Percentiles rank a stretch among this genome's conserved stretches.
These are phyloP conservation scores for Drosophila leontia DNA, from an alignment of 1,140 invertebrate species.

Conservation along the genomic window DNA sequence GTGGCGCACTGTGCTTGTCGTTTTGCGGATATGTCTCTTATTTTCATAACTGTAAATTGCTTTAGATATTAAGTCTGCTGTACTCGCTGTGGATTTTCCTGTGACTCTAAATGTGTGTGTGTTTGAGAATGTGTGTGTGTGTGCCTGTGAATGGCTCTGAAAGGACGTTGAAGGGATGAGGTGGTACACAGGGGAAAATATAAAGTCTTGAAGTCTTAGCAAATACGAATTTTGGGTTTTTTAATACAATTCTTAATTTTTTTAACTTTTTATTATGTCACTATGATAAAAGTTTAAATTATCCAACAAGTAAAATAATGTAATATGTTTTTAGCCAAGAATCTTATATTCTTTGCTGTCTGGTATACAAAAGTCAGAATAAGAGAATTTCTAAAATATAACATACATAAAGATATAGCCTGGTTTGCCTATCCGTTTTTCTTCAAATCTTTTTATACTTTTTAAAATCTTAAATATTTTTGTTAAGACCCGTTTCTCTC, in stretches of 20 bases:
- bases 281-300: too few species aligned
- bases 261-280: background rate
- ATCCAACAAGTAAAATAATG: too few species aligned
- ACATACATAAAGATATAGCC: too few species aligned
- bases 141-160: background rate
- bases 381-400: too few species aligned
- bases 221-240: too few species aligned
- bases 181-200: constrained; percentile 4
- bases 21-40: constrained; percentile 84
- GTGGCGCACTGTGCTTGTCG: constrained; percentile 66
- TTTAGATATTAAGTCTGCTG: constrained; percentile 82
- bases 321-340: too few species aligned
- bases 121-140: background rate
- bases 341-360: too few species aligned
- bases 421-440: too few species aligned
- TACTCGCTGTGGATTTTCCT: constrained; percentile 49
- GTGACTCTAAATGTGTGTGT: constrained; percentile 14
- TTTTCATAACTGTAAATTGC: constrained; percentile 85
- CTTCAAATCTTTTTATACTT: too few species aligned
- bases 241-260: background rate
- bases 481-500: background rate
- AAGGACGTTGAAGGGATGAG: background rate
- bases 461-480: too few species aligned
- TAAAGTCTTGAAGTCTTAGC: background rate
- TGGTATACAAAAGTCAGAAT: too few species aligned